These are phyloP conservation scores for Scopus umbretta DNA, from an alignment of 2,113 vertebrate genomes.

Conservation along the genomic window DNA sequence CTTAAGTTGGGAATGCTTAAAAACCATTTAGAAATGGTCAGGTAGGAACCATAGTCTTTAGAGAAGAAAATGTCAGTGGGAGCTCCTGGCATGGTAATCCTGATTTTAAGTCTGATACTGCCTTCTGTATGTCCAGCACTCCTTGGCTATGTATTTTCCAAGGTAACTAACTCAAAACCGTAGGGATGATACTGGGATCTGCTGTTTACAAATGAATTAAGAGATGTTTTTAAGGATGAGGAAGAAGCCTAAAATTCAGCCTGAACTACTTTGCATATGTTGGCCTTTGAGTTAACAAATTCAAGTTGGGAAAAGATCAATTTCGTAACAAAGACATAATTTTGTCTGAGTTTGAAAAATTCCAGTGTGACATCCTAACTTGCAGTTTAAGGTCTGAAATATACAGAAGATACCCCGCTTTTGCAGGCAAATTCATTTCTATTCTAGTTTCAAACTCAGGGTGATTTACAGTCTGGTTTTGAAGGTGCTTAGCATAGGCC, in stretches of 20 bases:
- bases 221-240: not conserved
- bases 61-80: not conserved
- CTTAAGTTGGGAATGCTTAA: not conserved
- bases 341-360: not conserved
- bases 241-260: not conserved
- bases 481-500: not conserved
- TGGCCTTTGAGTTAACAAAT: conserved; percentile 12
- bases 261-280: not conserved
- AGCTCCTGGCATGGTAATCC: not conserved
- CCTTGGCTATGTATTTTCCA: not conserved
- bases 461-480: not conserved
- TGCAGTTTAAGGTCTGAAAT: not conserved
- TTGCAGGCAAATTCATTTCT: not conserved
- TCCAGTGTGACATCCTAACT: not conserved
- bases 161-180: not conserved
- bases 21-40: not conserved
- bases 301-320: not conserved
- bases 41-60: not conserved
- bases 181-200: not conserved
- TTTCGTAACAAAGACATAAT: not conserved
- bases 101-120: not conserved
- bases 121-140: not conserved
- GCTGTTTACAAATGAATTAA: not conserved
- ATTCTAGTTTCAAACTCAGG: not conserved
- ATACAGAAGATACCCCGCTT: not conserved